A percentile compares a stretch with the other conserved stretches of the same genome.
phyloP scores from a whole-genome alignment of 2,888 invertebrate species.

The Aleiodes alternator region DNA sequence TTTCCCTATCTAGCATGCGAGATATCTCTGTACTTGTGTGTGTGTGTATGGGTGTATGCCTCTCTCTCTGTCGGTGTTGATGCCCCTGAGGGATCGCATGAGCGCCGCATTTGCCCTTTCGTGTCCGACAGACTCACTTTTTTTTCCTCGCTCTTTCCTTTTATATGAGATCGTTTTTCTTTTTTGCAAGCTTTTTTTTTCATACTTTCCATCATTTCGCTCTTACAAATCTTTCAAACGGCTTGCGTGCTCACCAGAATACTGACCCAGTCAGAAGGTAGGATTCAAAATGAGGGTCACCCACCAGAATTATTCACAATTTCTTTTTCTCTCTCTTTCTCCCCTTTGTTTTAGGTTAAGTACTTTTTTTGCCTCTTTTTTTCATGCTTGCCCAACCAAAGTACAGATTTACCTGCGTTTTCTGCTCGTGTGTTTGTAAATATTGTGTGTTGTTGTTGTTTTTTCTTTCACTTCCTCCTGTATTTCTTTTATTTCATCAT shows the following conservation, averaged over 20 bases:
- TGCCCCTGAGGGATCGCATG: conserved; percentile 34
- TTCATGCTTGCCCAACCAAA: background rate
- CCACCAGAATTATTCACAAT: conserved; percentile 15
- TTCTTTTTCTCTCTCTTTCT: background rate
- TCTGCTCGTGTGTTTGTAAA: background rate
- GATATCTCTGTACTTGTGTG: background rate
- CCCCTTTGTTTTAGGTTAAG: conserved; percentile 1
- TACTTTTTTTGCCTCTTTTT: background rate
- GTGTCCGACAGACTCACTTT: conserved; percentile 14
- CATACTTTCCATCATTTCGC: conserved; percentile 21
- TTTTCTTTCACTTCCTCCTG: background rate
- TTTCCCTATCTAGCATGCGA: conserved; percentile 1
- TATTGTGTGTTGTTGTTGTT: background rate
- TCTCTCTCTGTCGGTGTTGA: background rate
- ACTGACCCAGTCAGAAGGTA: conserved; percentile 19
- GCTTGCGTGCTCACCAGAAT: conserved; percentile 25
- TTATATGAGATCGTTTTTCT: background rate
- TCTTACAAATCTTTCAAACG: conserved; percentile 20
- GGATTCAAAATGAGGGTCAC: conserved; percentile 11
- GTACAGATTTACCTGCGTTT: conserved; percentile 9
- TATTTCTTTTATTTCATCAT: conserved; percentile 26
- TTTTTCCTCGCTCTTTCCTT: conserved; percentile 10
- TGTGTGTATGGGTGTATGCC: background rate
- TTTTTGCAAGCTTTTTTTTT: background rate
- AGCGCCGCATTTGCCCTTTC: conserved; percentile 44